Percentiles rank a stretch among this genome's conserved stretches.
Conservation (phyloP, 2,113 vertebrate species). For the Amazona guildingii region DNA sequence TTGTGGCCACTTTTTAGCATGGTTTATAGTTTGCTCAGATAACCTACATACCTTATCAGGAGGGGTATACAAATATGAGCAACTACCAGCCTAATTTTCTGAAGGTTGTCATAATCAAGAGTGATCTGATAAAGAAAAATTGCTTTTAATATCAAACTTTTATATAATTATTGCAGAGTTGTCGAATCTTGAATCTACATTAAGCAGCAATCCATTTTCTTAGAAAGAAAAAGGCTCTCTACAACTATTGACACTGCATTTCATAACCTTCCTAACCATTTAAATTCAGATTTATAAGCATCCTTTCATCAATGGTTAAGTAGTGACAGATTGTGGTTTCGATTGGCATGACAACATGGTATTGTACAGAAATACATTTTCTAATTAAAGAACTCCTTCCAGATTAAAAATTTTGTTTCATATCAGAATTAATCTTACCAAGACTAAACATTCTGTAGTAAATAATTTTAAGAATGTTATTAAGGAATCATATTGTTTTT, state of each 20-base stretch:
- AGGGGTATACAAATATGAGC: neutral
- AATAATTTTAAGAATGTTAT: constrained; percentile 25
- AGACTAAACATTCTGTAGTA: neutral
- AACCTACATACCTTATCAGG: neutral
- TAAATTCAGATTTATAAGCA: constrained; percentile 10
- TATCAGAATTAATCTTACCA: neutral
- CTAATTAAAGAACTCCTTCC: neutral
- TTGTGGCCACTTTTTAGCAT: neutral
- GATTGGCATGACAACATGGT: neutral
- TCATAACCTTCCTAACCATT: neutral
- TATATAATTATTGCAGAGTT: neutral
- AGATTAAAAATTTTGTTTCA: neutral
- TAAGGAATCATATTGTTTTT: neutral
- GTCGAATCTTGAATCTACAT: neutral
- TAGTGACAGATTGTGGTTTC: neutral
- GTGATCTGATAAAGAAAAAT: neutral
- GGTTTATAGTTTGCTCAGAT: neutral
- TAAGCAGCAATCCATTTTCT: neutral
- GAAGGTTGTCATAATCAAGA: neutral
- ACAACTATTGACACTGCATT: neutral
- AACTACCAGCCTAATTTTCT: neutral
- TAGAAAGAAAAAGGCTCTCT: neutral
- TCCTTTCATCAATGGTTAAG: neutral
- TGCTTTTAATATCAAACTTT: constrained; percentile 32
- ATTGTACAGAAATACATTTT: neutral